A percentile compares a stretch with the other conserved stretches of the same genome.
Conservation (phyloP, 1,140 invertebrate genomes). For the Kradibia gibbosae region DNA sequence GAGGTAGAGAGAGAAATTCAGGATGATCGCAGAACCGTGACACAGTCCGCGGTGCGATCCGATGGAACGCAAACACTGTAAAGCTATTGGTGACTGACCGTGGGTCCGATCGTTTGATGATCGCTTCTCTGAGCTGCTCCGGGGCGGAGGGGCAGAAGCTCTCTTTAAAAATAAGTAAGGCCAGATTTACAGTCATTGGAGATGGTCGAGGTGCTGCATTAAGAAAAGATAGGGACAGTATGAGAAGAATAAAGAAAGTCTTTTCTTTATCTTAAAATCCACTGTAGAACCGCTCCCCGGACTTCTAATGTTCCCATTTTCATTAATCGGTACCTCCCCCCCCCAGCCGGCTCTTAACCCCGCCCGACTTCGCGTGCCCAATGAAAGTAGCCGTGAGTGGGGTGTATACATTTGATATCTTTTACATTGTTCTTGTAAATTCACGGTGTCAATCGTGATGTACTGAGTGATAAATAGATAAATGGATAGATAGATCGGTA, state of each 20-base stretch:
- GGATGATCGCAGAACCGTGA: conserved; percentile 59
- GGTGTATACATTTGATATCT: no score
- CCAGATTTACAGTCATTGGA: not conserved
- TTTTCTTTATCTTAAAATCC: not conserved
- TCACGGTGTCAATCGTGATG: no score
- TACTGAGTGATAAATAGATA: not conserved
- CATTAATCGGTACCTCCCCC: not conserved
- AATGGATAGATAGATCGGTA: not conserved
- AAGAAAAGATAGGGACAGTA: no score
- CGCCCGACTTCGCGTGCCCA: no score
- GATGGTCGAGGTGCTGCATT: no score
- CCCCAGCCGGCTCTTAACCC: not conserved
- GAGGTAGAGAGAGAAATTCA: conserved; percentile 2
- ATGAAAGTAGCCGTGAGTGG: conserved; percentile 13
- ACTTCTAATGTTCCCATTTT: conserved; percentile 37
- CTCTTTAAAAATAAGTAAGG: conserved; percentile 31
- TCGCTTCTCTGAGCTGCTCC: not conserved
- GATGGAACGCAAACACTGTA: conserved; percentile 49
- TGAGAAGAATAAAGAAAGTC: no score
- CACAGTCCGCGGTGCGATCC: conserved; percentile 53
- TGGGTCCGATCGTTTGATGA: conserved; percentile 52
- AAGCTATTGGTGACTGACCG: conserved; percentile 54
- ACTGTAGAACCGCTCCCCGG: not conserved
- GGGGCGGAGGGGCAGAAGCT: not conserved
- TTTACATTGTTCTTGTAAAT: no score